A percentile compares a stretch with the other conserved stretches of the same genome.
Evolutionary conservation across 2,113 vertebrate genomes (phyloP).

Genomic region (Petroica traversi): DNA sequence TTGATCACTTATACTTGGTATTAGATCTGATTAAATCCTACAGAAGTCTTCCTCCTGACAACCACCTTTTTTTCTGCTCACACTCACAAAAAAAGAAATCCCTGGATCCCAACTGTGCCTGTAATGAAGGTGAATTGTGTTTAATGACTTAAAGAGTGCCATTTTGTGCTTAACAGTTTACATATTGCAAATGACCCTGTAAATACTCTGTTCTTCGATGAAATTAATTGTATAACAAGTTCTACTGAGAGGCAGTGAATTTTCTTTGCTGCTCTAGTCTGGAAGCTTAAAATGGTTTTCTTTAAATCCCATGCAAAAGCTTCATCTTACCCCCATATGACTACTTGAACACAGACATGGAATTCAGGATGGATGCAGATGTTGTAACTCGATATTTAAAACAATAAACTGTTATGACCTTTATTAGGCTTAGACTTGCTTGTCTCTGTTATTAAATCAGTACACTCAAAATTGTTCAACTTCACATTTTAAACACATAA

Average conservation of each 20-base stretch:
- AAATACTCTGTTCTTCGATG: constrained; percentile 51
- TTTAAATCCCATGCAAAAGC: background rate
- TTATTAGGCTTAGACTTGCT: background rate
- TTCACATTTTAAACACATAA: background rate
- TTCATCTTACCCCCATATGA: background rate
- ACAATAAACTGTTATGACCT: background rate
- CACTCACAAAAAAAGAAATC: constrained; percentile 9
- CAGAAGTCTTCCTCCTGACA: constrained; percentile 13
- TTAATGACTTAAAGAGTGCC: constrained; percentile 58
- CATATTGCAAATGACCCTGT: constrained; percentile 36
- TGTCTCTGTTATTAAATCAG: background rate
- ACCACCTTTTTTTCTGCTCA: background rate
- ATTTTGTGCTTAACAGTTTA: constrained; percentile 57
- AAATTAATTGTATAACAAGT: constrained; percentile 52
- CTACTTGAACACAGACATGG: background rate
- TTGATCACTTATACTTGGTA: constrained; percentile 15
- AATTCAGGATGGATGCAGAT: background rate
- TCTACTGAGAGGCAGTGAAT: background rate
- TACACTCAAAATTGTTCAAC: background rate
- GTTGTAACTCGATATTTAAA: background rate
- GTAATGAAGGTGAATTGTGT: constrained; percentile 62
- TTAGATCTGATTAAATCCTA: constrained; percentile 32
- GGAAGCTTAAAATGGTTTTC: background rate
- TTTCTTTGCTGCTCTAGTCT: background rate
- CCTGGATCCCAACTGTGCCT: constrained; percentile 46